Evolutionary conservation across 2,113 vertebrate species (phyloP).

Genomic region (Lepidothrix coronata): DNA sequence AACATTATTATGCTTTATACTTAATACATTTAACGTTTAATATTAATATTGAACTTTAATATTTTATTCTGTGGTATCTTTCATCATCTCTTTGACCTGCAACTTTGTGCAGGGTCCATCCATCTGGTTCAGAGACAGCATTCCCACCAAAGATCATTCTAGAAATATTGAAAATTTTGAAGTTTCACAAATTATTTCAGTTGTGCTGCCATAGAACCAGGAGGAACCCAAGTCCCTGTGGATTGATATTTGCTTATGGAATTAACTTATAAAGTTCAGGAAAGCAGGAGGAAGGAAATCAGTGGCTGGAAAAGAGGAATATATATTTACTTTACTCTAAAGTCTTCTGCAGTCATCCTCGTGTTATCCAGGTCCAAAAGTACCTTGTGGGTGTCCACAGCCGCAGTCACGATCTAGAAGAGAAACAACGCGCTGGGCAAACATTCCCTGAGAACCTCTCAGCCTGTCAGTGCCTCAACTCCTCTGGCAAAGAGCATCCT

Average conservation of each 20-base stretch:
- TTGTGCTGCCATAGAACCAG: neutral
- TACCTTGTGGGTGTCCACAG: conserved; percentile 70
- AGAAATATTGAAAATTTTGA: neutral
- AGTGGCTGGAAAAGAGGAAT: neutral
- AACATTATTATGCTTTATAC: neutral
- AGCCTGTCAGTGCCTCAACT: neutral
- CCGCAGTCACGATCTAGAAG: conserved; percentile 62
- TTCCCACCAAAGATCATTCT: neutral
- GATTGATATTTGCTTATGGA: neutral
- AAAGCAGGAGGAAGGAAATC: neutral
- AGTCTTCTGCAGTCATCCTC: conserved; percentile 87
- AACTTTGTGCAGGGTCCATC: neutral
- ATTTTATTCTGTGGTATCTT: neutral
- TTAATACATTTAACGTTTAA: neutral
- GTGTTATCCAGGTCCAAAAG: conserved; percentile 84
- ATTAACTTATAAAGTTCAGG: neutral
- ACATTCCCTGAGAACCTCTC: neutral
- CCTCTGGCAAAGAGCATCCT: neutral
- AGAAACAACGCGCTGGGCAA: neutral
- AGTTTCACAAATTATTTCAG: neutral
- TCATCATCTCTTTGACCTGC: neutral
- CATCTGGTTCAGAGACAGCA: neutral
- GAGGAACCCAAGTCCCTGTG: neutral
- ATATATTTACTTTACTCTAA: conserved; percentile 84
- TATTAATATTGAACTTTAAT: neutral